A percentile compares a stretch with the other conserved stretches of the same genome.
Conservation (phyloP, 2,113 vertebrate genomes). For the Oreochromis spilurus region DNA sequence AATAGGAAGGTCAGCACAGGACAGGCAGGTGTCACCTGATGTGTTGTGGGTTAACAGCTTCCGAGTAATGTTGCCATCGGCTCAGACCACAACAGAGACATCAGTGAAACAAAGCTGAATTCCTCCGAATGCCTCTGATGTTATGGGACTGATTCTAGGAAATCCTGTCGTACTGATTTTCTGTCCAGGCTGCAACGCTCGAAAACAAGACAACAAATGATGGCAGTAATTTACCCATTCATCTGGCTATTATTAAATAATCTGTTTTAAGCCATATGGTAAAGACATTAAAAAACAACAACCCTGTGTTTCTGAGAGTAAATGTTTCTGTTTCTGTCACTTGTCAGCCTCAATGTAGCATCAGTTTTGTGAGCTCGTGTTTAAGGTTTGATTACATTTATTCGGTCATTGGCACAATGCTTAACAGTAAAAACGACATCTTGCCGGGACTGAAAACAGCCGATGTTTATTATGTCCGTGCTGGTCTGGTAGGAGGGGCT, state of each 20-base stretch:
- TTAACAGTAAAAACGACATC: neutral
- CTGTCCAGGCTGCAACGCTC: neutral
- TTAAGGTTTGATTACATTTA: neutral
- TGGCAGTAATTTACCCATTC: neutral
- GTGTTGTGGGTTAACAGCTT: constrained; percentile 47
- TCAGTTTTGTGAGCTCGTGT: neutral
- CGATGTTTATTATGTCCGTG: neutral
- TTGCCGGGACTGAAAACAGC: neutral
- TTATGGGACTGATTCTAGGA: neutral
- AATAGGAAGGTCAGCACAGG: constrained; percentile 49
- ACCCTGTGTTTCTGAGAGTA: neutral
- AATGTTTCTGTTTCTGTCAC: neutral
- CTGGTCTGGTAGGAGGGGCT: neutral
- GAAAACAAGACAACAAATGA: neutral
- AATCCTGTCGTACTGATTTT: neutral
- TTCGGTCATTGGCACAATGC: neutral
- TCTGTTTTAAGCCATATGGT: neutral
- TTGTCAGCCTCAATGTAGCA: neutral
- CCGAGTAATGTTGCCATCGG: neutral
- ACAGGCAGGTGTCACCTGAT: constrained; percentile 57
- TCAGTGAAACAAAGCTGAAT: neutral
- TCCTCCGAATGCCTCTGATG: neutral
- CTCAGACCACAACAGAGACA: neutral
- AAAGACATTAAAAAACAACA: neutral
- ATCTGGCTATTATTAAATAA: neutral